Evolutionary conservation across 2,888 invertebrate genomes (phyloP), one percentile per base, ranked within the genome.

Genomic region (Lasioglossum pauxillum): DNA sequence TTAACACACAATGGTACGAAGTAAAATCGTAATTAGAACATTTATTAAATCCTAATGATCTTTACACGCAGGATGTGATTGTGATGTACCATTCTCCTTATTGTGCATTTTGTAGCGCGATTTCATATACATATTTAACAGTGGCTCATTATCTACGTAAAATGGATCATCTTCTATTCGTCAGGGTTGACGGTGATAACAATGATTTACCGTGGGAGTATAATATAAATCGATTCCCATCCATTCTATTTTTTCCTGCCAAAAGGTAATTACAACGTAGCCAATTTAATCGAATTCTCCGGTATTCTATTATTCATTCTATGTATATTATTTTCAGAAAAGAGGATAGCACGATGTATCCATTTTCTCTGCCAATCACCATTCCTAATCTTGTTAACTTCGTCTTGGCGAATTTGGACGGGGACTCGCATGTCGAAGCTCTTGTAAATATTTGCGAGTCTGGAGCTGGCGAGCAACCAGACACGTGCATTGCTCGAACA

Each of bases 161-260:
- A 91, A 95, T 96, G 89, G 95, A 96, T 86, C 93, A 95, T 81
- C 90, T 97, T 10, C 92, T 95, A 83, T 97, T 97, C 91, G 96
- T 97, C 38, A 96, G 98, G 31, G 97, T 99, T 60, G 98, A 99
- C 95, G 98, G 97, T 35, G 97, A 97, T 92, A 96, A 96, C 0
- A 98, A 99, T 96, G 98, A 98, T 95, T 96, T 99, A 90, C 98
- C 98, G 0, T 98, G 98, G 98, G 97, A 97, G 94, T 98, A 97
- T 95, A 97, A 97, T 69, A 97, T 98, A 96, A 97, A 97, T 87
- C 96, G 96, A 78, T 97, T 97, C 95, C 99, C 99, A 27, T 97
- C 98, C 0, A 96, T 99, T 72, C 95, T 98, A 49, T 97, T 98
- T 85, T 98, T 98, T 94, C 98, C 98, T 0, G 96, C 97, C 10